A percentile compares a stretch with the other conserved stretches of the same genome.
phyloP scores from a whole-genome alignment of 2,888 invertebrate genomes.

The Opisthograptis luteolata region DNA sequence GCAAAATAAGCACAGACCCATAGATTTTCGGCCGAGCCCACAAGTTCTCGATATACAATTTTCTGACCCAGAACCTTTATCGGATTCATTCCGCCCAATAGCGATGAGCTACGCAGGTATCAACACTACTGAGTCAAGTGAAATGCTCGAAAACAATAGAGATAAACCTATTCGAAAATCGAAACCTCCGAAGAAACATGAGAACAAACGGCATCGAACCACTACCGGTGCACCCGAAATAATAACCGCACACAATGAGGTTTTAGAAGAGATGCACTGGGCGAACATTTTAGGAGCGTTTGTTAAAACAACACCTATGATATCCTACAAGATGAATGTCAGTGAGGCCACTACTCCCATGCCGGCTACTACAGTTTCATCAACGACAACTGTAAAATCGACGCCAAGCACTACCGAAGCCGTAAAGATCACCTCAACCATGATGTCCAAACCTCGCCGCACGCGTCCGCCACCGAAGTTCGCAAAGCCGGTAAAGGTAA shows the following conservation, averaged over 20 bases:
- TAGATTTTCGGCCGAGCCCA: slow-evolving; percentile 73
- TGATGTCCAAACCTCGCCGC: slow-evolving; percentile 55
- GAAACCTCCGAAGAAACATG: slow-evolving; percentile 63
- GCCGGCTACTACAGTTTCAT: slow-evolving; percentile 42
- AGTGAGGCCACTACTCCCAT: slow-evolving; percentile 45
- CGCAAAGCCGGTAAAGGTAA: slow-evolving; percentile 62
- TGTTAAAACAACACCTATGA: slow-evolving; percentile 74
- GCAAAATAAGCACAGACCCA: slow-evolving; percentile 53
- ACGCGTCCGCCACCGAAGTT: slow-evolving; percentile 73
- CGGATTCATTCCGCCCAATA: slow-evolving; percentile 73
- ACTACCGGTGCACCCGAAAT: slow-evolving; percentile 68
- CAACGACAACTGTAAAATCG: slow-evolving; percentile 31
- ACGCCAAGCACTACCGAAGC: slow-evolving; percentile 27
- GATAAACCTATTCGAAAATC: slow-evolving; percentile 56
- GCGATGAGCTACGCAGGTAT: slow-evolving; percentile 52
- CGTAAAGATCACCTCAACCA: slow-evolving; percentile 38
- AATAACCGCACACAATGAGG: slow-evolving; percentile 58
- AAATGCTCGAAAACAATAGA: slow-evolving; percentile 43
- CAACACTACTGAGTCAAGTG: slow-evolving; percentile 39
- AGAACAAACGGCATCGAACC: slow-evolving; percentile 53
- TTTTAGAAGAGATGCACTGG: slow-evolving; percentile 62
- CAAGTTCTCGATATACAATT: slow-evolving; percentile 69
- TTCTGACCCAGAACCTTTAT: slow-evolving; percentile 58
- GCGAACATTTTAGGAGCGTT: slow-evolving; percentile 69
- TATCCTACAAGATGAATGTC: slow-evolving; percentile 48